Evolutionary conservation across 2,797 vertebrate genomes (phyloP), one percentile per base, ranked within the genome.

Genomic region (Psittacula derbiana): DNA sequence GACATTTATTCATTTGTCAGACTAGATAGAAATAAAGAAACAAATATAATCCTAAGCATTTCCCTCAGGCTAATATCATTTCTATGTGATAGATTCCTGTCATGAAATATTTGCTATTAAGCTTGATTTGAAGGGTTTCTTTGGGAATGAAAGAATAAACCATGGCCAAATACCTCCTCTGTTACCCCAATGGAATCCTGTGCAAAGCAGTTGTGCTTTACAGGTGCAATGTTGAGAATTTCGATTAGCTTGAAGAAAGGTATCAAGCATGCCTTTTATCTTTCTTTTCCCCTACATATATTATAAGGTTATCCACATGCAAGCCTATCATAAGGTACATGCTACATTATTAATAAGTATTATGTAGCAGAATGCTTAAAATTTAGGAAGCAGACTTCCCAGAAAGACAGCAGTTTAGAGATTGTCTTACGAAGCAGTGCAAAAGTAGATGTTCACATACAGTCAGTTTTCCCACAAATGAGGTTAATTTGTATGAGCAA

Each of bases 401-500:
- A 92, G 50, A 44, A 85, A 69, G 16, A 74, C 78, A 73, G n/a
- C 50, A 61, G 61, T 72, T 74, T 62, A 80, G 44, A 88, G 38
- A 71, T 13, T 65, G 20, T 69, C 43, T 75, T 44, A 46, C 25
- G 86, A 86, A 86, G 27, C n/a, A 30, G 24, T 64, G 67, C 16
- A 60, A 90, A 82, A 92, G 21, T 66, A 75, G 55, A 79, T 85
- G 71, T 86, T 97, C 92, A 88, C 24, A 87, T 60, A 55, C 64
- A 96, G 90, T 30, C 83, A 67, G 38, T 95, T 93, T 93, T 90
- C 88, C 36, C 20, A 47, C 91, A 96, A 97, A 96, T 88, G 57
- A 96, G 92, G 97, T 95, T 97, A 97, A 97, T 97, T 96, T 76
- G 30, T 97, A 90, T 97, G 90, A 97, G 67, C 91, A 96, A 97